Percentiles rank a stretch among this genome's conserved stretches.
Evolutionary conservation across 2,797 vertebrate genomes (phyloP).

Genomic region (Lophius americanus): DNA sequence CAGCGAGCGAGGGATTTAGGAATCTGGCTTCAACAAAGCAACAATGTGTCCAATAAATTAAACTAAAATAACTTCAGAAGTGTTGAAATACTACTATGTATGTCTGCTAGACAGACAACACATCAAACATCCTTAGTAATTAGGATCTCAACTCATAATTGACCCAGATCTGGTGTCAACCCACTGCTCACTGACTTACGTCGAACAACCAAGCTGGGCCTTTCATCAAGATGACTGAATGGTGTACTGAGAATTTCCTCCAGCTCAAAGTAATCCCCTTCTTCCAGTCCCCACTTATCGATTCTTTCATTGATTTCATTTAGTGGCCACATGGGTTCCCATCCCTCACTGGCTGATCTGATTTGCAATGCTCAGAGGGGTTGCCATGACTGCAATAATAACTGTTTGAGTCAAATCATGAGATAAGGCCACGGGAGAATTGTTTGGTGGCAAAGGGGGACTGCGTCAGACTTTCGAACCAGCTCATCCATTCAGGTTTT

Average conservation of each 20-base stretch:
- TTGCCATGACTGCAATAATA: conserved; percentile 5
- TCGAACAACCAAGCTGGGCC: conserved; percentile 40
- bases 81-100: background rate
- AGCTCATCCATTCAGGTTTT: background rate
- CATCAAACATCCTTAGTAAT: conserved; percentile 54
- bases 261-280: conserved; percentile 68
- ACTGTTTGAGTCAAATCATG: conserved; percentile 37
- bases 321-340: conserved; percentile 46
- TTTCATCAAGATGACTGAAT: conserved; percentile 76
- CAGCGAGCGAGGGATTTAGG: background rate
- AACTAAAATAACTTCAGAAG: conserved; percentile 14
- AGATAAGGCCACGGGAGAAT: conserved; percentile 15
- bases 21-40: conserved; percentile 11
- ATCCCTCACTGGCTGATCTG: conserved; percentile 62
- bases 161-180: conserved; percentile 59
- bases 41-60: conserved; percentile 2
- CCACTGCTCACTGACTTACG: conserved; percentile 10
- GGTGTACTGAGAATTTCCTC: conserved; percentile 57
- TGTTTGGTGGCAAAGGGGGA: background rate
- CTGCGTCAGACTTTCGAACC: too few species aligned
- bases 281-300: conserved; percentile 62
- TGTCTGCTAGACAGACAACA: conserved; percentile 23
- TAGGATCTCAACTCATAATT: conserved; percentile 58
- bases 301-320: conserved; percentile 77
- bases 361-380: conserved; percentile 54